phyloP scores from a whole-genome alignment of 2,888 invertebrate genomes.

The Scaptomyza caliginosa region DNA sequence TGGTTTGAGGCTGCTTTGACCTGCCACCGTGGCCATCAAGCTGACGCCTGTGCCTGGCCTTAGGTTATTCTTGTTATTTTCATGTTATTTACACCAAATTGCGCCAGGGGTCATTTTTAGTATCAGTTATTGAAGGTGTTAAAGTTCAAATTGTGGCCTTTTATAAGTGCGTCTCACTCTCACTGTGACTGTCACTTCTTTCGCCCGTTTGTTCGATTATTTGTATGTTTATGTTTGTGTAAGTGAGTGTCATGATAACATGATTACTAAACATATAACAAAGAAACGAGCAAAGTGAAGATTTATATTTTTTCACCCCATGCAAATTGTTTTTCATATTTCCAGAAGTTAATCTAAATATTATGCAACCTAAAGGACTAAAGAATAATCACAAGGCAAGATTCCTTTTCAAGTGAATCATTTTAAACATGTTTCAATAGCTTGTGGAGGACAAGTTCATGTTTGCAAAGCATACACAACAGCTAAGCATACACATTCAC shows the following conservation, averaged over 20 bases:
- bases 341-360: no score
- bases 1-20: slow-evolving; percentile 4
- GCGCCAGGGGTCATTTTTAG: slow-evolving; percentile 70
- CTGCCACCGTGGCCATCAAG: slow-evolving; percentile 19
- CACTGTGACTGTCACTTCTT: neutral
- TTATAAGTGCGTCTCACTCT: slow-evolving; percentile 28
- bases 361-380: no score
- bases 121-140: slow-evolving; percentile 75
- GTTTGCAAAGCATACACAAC: no score
- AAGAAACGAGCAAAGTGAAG: slow-evolving; percentile 26
- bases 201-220: neutral
- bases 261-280: slow-evolving; percentile 47
- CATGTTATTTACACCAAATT: slow-evolving; percentile 78
- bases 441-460: no score
- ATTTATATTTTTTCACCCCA: slow-evolving; percentile 39
- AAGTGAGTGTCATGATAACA: slow-evolving; percentile 19
- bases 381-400: no score
- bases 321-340: slow-evolving; percentile 50
- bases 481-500: no score
- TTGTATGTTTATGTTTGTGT: no score
- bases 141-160: slow-evolving; percentile 73
- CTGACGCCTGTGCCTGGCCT: slow-evolving; percentile 34
- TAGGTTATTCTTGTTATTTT: slow-evolving; percentile 74
- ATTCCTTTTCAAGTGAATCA: no score
- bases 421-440: no score